These are phyloP conservation scores for Antigone vipio DNA, from an alignment of 2,113 vertebrate genomes.

Conservation along the genomic window DNA sequence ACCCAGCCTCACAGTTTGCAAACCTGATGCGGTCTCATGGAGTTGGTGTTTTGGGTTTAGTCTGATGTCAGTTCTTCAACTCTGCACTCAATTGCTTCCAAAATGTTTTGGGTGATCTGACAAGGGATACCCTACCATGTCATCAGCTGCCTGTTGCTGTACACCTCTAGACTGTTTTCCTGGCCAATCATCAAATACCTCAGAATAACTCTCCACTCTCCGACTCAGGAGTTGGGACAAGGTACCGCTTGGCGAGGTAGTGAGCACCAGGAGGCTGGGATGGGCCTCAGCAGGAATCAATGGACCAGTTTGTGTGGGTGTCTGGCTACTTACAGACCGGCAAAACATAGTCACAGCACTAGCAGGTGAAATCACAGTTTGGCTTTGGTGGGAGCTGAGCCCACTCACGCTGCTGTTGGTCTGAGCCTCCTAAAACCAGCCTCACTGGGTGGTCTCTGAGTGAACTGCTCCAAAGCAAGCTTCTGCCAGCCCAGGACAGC, in stretches of 20 bases:
- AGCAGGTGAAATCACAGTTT: background rate
- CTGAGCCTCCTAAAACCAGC: background rate
- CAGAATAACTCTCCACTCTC: background rate
- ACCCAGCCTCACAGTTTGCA: background rate
- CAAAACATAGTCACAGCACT: background rate
- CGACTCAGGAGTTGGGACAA: background rate
- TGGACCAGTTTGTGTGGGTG: background rate
- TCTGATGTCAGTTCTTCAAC: background rate
- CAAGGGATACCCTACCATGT: background rate
- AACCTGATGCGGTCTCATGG: background rate
- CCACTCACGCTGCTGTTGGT: accelerated
- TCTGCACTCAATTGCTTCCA: background rate
- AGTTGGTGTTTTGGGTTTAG: background rate
- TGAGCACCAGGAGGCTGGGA: background rate
- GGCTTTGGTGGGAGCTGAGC: background rate
- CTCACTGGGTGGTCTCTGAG: background rate
- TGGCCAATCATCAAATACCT: background rate
- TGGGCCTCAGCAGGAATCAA: background rate
- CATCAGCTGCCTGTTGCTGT: background rate
- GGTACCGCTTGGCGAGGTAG: background rate
- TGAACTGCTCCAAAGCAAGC: background rate
- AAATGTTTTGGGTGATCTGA: background rate
- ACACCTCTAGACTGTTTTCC: background rate
- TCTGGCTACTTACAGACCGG: background rate
- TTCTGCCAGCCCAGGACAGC: background rate